These are phyloP conservation scores for Eublepharis macularius DNA, from an alignment of 2,113 vertebrate genomes.

Conservation along the genomic window DNA sequence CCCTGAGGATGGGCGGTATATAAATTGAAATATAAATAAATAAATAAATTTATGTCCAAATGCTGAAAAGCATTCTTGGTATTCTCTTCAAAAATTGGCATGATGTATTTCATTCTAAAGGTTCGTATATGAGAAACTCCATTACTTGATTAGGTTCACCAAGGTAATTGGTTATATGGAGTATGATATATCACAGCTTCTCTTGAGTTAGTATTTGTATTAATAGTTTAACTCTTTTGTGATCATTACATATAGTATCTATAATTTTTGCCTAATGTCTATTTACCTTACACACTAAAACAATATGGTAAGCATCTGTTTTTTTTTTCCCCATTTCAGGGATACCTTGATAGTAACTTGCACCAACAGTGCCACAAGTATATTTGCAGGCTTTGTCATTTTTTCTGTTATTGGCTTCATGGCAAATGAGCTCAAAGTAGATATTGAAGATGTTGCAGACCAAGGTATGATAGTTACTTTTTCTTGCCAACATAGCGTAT, in stretches of 20 bases:
- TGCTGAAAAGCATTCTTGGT: not conserved
- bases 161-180: not conserved
- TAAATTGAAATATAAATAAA: too few species aligned
- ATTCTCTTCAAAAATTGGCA: not conserved
- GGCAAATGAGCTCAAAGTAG: slow-evolving; percentile 96
- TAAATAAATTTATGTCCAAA: not conserved
- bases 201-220: not conserved
- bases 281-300: not conserved
- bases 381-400: slow-evolving; percentile 98
- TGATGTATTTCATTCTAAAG: not conserved
- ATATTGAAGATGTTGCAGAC: slow-evolving; percentile 96
- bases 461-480: slow-evolving; percentile 80
- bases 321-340: slow-evolving; percentile 71
- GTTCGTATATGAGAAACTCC: not conserved
- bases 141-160: not conserved
- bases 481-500: not conserved
- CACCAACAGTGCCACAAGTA: slow-evolving; percentile 97
- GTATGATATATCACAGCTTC: not conserved
- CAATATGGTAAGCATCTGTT: not conserved
- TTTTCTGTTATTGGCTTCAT: slow-evolving; percentile 99
- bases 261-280: rapidly evolving
- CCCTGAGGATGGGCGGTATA: too few species aligned
- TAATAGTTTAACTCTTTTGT: rapidly evolving
- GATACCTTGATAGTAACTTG: slow-evolving; percentile 96
- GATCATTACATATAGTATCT: not conserved